phyloP scores from a whole-genome alignment of 2,113 vertebrate species.

The Callithrix jacchus region DNA sequence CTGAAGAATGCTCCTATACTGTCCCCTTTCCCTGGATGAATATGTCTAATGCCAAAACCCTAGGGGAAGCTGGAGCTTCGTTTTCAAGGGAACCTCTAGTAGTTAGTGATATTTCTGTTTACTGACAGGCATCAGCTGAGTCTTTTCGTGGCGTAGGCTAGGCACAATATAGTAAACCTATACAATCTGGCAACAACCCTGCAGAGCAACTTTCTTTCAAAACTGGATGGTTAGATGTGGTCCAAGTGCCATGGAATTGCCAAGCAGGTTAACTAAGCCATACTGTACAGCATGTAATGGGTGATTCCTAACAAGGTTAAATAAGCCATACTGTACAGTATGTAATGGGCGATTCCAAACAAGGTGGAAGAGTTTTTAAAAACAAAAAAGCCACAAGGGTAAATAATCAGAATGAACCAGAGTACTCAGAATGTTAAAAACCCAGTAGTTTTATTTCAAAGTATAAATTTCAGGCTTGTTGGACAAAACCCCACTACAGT shows the following conservation, averaged over 20 bases:
- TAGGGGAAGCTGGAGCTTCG: not conserved
- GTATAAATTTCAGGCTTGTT: conserved; percentile 87
- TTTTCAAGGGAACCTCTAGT: not conserved
- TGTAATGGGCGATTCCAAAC: not conserved
- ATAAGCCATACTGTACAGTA: not conserved
- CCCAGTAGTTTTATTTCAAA: conserved; percentile 88
- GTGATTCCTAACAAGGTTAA: not conserved
- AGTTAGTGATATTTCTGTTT: not conserved
- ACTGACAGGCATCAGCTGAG: not conserved
- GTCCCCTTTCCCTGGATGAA: not conserved
- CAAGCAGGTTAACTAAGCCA: not conserved
- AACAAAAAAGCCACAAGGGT: not conserved
- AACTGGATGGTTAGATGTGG: not conserved
- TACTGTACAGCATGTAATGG: not conserved
- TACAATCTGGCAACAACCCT: not conserved
- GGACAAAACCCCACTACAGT: conserved; percentile 85
- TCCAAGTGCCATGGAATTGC: not conserved
- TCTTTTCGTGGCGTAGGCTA: not conserved
- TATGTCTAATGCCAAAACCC: not conserved
- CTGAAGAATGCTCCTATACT: not conserved
- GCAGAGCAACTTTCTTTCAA: not conserved
- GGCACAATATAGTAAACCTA: not conserved
- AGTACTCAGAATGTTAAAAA: conserved; percentile 83
- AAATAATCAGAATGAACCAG: conserved; percentile 72
- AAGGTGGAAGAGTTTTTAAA: not conserved